Base-by-base conservation (phyloP, 2,797 vertebrate genomes). In the Chaetodon trifasciatus region DNA sequence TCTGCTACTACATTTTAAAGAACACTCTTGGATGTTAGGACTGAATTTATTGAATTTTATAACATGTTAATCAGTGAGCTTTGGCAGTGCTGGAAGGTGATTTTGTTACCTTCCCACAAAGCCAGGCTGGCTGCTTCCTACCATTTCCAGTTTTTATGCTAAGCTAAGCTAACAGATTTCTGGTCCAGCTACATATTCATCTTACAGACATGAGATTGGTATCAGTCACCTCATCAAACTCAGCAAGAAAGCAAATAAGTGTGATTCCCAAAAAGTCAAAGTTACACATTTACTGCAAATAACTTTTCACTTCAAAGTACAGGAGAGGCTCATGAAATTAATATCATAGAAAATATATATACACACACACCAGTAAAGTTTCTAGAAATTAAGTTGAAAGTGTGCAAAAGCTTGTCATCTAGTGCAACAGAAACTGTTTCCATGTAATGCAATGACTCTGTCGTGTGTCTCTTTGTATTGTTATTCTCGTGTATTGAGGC, bases 381-480 rank as follows among this genome's bases (percentile, higher is more conserved):
- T 5, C 37, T 6, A 19, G 23, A 63, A 19, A 42, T 35, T 32
- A 32, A 3, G 28, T 3, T 0, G 64, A 57, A 19, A 37, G 0
- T 44, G 17, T 52, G n/a, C 28, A 78, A 21, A 15, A 12, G 37
- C 28, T 58, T 40, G 19, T 2, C 50, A 66, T 53, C 37, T 63
- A 0, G 23, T 24, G 0, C 49, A 64, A 32, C 35, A 71, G 21
- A n/a, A 52, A 32, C 2, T 15, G 9, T 55, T 56, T 55, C n/a
- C 50, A 1, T 64, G 28, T 21, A 61, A 52, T 15, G 17, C 7
- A 1, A 4, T 4, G 24, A 12, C 56, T 47, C 19, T 35, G 1
- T 49, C 50, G 16, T 35, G 1, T 50, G 55, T 13, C 19, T 70
- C 56, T 83, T 64, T 77, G 55, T 72, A 15, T n/a, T 65, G 3